Evolutionary conservation across 2,113 vertebrate genomes (phyloP), one percentile per base, ranked within the genome.

Genomic region (Larimichthys crocea): DNA sequence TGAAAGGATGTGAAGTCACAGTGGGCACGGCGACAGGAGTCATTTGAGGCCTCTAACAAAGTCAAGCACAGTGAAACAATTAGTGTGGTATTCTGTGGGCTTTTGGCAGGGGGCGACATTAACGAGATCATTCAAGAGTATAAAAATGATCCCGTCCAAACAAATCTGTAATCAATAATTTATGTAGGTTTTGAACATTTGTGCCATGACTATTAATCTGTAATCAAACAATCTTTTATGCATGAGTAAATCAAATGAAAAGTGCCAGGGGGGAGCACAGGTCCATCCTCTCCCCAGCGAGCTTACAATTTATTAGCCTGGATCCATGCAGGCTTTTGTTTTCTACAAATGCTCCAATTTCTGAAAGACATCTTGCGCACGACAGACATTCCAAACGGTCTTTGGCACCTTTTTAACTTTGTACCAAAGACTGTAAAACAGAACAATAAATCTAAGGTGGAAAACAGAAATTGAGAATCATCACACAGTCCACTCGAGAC

Each of bases 51-150:
- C 81, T 87, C 67, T 48, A 75, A 80, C 79, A 85, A 82, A 90
- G 71, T 62, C 46, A 17, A 85, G 85, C 84, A 94, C 82, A 80
- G 75, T 91, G 90, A 93, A 92, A 89, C 89, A 87, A 91, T 92
- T 89, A 87, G 65, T 61, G 49, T 80, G 85, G 82, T 84, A 89
- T 91, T 86, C 64, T 86, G 70, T 86, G 63, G 72, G 84, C 63
- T 76, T 80, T 86, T 82, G 76, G 78, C 80, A 71, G 50, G 31
- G 29, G 53, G 53, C 67, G 35, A 86, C 11, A 59, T 78, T 83
- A 83, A 90, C 66, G 26, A 86, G 63, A 81, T 83, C 53, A 82
- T 78, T 90, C 50, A 50, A 50, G 67, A 83, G 69, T 55, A 63
- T 52, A 70, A 67, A 76, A 87, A 82, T 52, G 60, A 85, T 81